Percentiles rank a stretch among this genome's conserved stretches.
phyloP scores from a whole-genome alignment of 2,113 vertebrate genomes.

The Centrocercus urophasianus region DNA sequence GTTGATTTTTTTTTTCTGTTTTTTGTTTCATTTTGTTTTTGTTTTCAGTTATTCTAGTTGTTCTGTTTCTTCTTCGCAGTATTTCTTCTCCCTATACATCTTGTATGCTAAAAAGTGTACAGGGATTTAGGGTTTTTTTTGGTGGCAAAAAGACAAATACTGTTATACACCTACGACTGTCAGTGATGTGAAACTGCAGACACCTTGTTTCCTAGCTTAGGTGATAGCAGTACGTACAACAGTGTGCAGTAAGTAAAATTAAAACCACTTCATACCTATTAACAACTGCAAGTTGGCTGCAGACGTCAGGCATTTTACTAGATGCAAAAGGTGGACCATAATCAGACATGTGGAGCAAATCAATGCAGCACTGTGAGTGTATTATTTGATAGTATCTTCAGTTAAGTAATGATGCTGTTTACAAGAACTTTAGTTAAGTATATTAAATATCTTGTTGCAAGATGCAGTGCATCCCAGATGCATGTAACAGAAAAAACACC shows the following conservation, averaged over 20 bases:
- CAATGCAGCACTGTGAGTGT: not conserved
- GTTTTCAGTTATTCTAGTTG: not conserved
- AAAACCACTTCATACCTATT: not conserved
- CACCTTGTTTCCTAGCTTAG: not conserved
- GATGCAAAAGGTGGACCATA: not conserved
- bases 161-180: not conserved
- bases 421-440: constrained; percentile 3
- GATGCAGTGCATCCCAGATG: not conserved
- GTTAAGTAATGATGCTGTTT: not conserved
- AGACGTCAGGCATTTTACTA: not conserved
- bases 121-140: not conserved
- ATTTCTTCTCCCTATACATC: not conserved
- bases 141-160: not conserved
- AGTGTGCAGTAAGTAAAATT: not conserved
- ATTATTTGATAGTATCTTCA: not conserved
- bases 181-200: not conserved
- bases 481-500: rapidly evolving
- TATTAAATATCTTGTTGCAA: not conserved
- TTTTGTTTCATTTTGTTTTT: not conserved
- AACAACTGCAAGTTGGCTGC: not conserved
- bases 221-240: not conserved
- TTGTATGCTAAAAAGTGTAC: not conserved
- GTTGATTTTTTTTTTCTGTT: not conserved
- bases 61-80: not conserved
- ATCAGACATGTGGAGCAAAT: not conserved